These are phyloP conservation scores for Notodonta dromedarius DNA, from an alignment of 2,888 invertebrate species.

Conservation along the genomic window DNA sequence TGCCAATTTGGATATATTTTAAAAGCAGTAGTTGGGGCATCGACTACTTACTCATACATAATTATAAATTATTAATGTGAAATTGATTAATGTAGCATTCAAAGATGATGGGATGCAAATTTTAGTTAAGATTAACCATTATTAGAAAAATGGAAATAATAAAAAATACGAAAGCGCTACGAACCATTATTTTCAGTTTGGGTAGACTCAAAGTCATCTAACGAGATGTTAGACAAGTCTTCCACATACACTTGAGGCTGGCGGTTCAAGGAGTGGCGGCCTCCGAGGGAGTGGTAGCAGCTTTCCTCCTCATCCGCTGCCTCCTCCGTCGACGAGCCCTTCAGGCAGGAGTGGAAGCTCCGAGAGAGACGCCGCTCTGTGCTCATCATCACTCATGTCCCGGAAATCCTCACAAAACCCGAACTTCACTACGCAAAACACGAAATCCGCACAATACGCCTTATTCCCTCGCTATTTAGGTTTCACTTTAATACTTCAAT, in stretches of 20 bases:
- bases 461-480: slow-evolving; percentile 11
- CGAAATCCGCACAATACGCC: slow-evolving; percentile 21
- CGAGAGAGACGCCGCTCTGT: slow-evolving; percentile 85
- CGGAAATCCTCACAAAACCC: slow-evolving; percentile 44
- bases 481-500: slow-evolving; percentile 20
- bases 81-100: too few relatives aligned
- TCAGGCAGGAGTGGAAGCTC: slow-evolving; percentile 88
- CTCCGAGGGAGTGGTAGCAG: slow-evolving; percentile 78
- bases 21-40: not conserved
- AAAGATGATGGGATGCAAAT: too few relatives aligned
- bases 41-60: too few relatives aligned
- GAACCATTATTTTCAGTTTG: slow-evolving; percentile 76
- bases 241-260: slow-evolving; percentile 78
- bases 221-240: slow-evolving; percentile 72
- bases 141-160: not conserved
- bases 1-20: not conserved
- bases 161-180: slow-evolving; percentile 39
- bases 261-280: slow-evolving; percentile 70
- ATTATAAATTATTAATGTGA: too few relatives aligned
- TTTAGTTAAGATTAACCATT: not conserved
- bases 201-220: slow-evolving; percentile 74
- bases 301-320: slow-evolving; percentile 78
- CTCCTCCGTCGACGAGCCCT: slow-evolving; percentile 84
- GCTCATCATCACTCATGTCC: slow-evolving; percentile 80
- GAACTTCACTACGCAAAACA: slow-evolving; percentile 43